A percentile compares a stretch with the other conserved stretches of the same genome.
Conservation (phyloP, 2,797 vertebrate genomes). For the Chloroceryle inda region DNA sequence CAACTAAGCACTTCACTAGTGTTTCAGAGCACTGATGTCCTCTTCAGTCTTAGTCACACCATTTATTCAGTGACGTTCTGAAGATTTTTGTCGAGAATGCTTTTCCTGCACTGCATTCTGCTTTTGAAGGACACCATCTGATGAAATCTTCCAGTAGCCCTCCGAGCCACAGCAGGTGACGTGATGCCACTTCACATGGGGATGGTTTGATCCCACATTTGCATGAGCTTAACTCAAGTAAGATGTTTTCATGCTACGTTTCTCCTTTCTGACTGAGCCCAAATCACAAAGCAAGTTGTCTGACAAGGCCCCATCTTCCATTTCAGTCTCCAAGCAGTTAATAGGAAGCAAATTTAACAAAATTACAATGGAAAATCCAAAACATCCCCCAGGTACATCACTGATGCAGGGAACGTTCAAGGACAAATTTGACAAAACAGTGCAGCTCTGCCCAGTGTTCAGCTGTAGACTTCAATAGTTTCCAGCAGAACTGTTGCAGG, state of each 20-base stretch:
- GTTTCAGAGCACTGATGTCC: constrained; percentile 10
- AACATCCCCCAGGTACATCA: background rate
- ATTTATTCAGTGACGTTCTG: background rate
- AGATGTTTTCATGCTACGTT: background rate
- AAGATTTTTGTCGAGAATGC: background rate
- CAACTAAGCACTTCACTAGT: background rate
- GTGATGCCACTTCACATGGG: accelerated
- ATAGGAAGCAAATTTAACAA: background rate
- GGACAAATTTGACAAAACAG: background rate
- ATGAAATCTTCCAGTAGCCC: background rate
- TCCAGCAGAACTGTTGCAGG: background rate
- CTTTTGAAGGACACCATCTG: background rate
- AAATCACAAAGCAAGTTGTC: background rate
- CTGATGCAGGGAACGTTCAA: background rate
- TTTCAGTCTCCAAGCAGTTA: background rate
- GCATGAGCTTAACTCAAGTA: background rate
- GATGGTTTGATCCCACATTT: accelerated
- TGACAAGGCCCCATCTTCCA: background rate
- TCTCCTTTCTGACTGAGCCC: background rate
- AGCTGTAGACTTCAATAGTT: background rate
- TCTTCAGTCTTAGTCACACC: constrained; percentile 20
- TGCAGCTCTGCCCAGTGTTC: background rate
- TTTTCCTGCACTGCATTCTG: background rate
- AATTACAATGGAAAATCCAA: background rate
- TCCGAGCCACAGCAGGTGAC: accelerated